These are phyloP conservation scores for Drosophila austrosaltans DNA, from an alignment of 2,888 invertebrate species.

Conservation along the genomic window DNA sequence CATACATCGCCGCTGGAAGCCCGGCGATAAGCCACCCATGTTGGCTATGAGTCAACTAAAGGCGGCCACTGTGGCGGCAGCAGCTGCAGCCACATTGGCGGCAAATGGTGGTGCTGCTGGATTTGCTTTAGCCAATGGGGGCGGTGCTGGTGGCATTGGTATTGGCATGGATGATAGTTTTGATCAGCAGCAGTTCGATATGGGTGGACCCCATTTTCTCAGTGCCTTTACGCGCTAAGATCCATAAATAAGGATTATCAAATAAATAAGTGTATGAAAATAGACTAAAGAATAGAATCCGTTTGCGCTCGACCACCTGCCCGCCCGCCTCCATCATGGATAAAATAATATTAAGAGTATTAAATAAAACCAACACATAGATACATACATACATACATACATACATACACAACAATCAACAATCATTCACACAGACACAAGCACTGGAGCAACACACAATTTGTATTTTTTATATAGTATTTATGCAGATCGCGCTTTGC, in stretches of 20 bases:
- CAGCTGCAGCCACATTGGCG: constrained; percentile 50
- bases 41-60: constrained; percentile 80
- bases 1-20: constrained; percentile 83
- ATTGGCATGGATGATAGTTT: constrained; percentile 69
- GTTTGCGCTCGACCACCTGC: background rate
- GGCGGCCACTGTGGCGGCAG: constrained; percentile 57
- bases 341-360: constrained; percentile 45
- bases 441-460: constrained; percentile 58
- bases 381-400: background rate
- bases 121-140: constrained; percentile 47
- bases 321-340: constrained; percentile 14
- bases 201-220: constrained; percentile 82
- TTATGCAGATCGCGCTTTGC: constrained; percentile 45
- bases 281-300: background rate
- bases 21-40: constrained; percentile 82
- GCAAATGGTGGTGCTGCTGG: constrained; percentile 49
- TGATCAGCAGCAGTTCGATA: constrained; percentile 81
- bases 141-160: constrained; percentile 40
- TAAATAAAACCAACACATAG: constrained; percentile 34
- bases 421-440: constrained; percentile 9
- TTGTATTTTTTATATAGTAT: constrained; percentile 78
- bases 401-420: constrained; percentile 11
- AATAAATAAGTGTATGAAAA: background rate
- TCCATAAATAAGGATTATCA: background rate
- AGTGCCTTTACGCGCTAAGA: constrained; percentile 82